A percentile compares a stretch with the other conserved stretches of the same genome.
These are phyloP conservation scores for Neotragus pygmaeus DNA, from an alignment of 2,113 vertebrate genomes.

Conservation along the genomic window DNA sequence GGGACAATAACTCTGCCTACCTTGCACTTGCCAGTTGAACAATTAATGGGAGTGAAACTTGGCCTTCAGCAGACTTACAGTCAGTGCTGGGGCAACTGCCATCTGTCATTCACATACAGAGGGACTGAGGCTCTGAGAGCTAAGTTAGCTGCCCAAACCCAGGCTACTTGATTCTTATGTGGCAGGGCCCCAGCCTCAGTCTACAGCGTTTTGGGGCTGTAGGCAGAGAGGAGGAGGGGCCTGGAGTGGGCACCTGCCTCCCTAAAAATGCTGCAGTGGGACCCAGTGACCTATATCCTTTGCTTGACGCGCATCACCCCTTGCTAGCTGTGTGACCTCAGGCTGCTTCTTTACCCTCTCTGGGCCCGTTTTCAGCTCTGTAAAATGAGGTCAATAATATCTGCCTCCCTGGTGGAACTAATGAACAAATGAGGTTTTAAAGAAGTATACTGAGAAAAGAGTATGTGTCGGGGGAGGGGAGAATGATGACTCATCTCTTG, in stretches of 20 bases:
- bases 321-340: background rate
- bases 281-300: background rate
- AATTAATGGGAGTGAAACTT: rapidly evolving
- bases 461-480: background rate
- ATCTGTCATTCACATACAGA: rapidly evolving
- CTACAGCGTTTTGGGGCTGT: background rate
- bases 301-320: background rate
- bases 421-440: background rate
- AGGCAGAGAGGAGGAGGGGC: background rate
- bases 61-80: background rate
- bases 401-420: background rate
- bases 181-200: background rate
- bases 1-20: no score
- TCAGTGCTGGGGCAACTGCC: background rate
- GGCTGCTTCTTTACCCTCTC: background rate
- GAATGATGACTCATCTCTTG: background rate
- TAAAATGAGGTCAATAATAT: background rate
- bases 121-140: background rate
- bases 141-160: background rate
- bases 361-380: background rate
- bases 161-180: background rate
- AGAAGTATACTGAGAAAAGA: background rate
- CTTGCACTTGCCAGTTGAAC: background rate
- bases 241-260: background rate
- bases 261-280: background rate